A percentile compares a stretch with the other conserved stretches of the same genome.
These are phyloP conservation scores for Nyctibius bracteatus DNA, from an alignment of 2,113 vertebrate species.

Conservation along the genomic window DNA sequence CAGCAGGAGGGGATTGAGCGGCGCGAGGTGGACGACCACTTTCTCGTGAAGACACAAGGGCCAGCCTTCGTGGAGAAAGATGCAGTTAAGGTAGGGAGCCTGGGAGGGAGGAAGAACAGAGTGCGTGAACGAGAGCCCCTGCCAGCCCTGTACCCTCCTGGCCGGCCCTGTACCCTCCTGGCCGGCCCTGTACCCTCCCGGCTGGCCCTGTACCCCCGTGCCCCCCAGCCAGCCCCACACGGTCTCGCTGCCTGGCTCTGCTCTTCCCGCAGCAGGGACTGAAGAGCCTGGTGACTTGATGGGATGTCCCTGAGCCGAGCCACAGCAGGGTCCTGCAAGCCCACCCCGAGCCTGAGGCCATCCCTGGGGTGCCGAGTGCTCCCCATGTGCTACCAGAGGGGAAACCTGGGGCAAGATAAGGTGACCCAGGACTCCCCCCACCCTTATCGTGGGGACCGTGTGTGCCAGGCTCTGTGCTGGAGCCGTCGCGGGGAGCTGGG, in stretches of 20 bases:
- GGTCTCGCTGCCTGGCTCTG: fast-evolving
- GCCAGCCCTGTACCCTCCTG: neutral
- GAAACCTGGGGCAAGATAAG: neutral
- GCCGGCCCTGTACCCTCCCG: no score
- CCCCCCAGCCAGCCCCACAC: fast-evolving
- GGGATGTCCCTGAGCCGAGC: neutral
- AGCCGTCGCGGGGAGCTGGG: neutral
- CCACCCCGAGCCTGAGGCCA: fast-evolving
- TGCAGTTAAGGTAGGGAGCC: slow-evolving; percentile 79
- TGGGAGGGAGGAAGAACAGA: slow-evolving; percentile 47
- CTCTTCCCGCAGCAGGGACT: fast-evolving
- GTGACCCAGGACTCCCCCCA: neutral
- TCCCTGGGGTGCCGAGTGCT: fast-evolving
- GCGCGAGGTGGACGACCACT: slow-evolving; percentile 83
- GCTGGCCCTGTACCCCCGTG: no score
- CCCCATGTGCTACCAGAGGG: fast-evolving
- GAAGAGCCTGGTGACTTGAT: neutral
- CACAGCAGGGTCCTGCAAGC: neutral
- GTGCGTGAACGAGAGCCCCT: neutral
- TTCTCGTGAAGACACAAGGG: slow-evolving; percentile 84
- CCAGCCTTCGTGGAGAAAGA: slow-evolving; percentile 90
- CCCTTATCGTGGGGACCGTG: fast-evolving
- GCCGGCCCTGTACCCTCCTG: no score
- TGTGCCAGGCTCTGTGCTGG: neutral
- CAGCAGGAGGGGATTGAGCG: slow-evolving; percentile 78